Conservation (phyloP, 2,113 vertebrate genomes). For the Columba janthina region DNA sequence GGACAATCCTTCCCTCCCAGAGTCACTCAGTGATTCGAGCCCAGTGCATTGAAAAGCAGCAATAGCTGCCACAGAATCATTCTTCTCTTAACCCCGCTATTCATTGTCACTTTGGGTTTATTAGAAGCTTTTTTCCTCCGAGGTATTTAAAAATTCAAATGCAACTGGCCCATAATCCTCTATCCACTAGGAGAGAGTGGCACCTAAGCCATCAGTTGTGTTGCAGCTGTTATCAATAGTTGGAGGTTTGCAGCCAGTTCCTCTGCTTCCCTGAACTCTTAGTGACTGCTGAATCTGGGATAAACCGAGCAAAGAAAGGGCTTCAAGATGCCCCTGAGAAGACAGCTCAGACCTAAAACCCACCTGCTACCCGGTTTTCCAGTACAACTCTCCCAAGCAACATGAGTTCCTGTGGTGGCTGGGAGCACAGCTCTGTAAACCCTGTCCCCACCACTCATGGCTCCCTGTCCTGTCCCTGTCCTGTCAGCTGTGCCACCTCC, state of each 20-base stretch:
- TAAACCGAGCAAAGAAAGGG: not conserved
- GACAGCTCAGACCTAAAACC: not conserved
- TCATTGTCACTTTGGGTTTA: not conserved
- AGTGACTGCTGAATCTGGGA: not conserved
- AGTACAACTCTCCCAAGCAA: not conserved
- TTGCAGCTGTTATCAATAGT: not conserved
- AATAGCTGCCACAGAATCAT: not conserved
- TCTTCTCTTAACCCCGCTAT: not conserved
- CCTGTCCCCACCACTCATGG: not conserved
- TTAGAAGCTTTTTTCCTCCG: not conserved
- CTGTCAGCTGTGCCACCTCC: not conserved
- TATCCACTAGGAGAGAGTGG: not conserved
- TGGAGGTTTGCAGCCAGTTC: not conserved
- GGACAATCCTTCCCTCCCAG: not conserved
- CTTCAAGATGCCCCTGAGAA: not conserved
- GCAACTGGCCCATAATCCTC: not conserved
- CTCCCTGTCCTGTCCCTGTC: not conserved
- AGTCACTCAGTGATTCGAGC: not conserved
- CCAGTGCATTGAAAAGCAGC: not conserved
- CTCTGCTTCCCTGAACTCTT: not conserved
- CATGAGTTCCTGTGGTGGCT: fast-evolving
- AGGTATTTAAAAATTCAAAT: not conserved
- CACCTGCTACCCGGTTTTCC: not conserved
- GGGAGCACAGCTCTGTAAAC: not conserved
- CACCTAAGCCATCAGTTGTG: not conserved